phyloP scores from a whole-genome alignment of 2,888 invertebrate genomes.

The Lamproptera curius region DNA sequence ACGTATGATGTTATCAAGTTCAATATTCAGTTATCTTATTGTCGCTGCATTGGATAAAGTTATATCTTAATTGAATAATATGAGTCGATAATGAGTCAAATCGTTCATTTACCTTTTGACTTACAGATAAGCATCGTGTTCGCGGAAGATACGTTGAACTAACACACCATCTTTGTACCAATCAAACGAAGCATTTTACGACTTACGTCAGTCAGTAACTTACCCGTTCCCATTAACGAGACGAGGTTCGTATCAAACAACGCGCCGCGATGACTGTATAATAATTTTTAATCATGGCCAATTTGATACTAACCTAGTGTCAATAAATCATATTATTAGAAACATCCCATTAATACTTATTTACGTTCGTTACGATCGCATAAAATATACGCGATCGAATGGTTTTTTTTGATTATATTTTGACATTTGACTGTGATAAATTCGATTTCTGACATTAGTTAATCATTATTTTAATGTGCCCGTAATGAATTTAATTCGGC shows the following conservation, averaged over 20 bases:
- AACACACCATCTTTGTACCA: slow-evolving; percentile 47
- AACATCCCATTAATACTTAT: neutral
- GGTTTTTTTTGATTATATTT: neutral
- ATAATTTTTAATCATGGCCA: no score
- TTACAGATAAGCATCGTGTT: slow-evolving; percentile 36
- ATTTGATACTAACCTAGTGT: no score
- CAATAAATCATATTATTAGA: no score
- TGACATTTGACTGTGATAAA: neutral
- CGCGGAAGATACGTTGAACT: slow-evolving; percentile 36
- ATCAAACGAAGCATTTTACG: slow-evolving; percentile 67
- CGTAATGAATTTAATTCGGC: no score
- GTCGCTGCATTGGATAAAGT: no score
- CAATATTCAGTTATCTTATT: no score
- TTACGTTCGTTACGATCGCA: neutral
- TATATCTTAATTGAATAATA: no score
- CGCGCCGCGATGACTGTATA: slow-evolving; percentile 34
- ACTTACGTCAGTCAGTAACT: slow-evolving; percentile 57
- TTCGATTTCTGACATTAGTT: neutral
- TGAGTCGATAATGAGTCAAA: no score
- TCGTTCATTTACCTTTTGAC: slow-evolving; percentile 26
- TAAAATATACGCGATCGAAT: neutral
- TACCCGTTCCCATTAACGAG: slow-evolving; percentile 68
- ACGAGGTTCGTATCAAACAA: slow-evolving; percentile 63
- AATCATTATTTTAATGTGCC: no score
- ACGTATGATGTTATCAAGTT: no score